phyloP scores from a whole-genome alignment of 2,888 invertebrate genomes.

The Drosophila siamana region DNA sequence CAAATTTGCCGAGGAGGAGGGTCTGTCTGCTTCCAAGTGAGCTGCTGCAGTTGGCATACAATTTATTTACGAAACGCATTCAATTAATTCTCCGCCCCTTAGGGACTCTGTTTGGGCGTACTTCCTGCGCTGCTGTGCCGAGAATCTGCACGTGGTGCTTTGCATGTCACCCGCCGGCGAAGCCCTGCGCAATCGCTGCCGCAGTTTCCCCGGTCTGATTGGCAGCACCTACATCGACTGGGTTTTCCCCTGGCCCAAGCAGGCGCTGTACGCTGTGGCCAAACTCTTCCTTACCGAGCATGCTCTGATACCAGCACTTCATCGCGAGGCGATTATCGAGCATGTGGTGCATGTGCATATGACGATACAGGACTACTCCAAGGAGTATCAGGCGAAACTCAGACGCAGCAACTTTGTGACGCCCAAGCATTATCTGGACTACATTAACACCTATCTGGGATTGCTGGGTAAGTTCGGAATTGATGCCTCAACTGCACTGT shows the following conservation, averaged over 20 bases:
- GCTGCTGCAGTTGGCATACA: neutral
- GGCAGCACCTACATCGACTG: constrained; percentile 97
- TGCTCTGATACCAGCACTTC: constrained; percentile 83
- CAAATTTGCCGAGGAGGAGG: constrained; percentile 89
- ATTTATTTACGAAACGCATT: too few relatives aligned
- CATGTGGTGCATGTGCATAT: constrained; percentile 95
- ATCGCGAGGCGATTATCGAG: constrained; percentile 90
- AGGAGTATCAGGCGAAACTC: constrained; percentile 90
- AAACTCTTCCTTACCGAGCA: constrained; percentile 93
- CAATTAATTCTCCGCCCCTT: too few relatives aligned
- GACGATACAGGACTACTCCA: constrained; percentile 90
- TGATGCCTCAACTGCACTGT: constrained; percentile 86
- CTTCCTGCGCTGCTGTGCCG: constrained; percentile 91
- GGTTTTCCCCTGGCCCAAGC: constrained; percentile 97
- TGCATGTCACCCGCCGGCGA: constrained; percentile 96
- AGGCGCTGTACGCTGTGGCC: constrained; percentile 95
- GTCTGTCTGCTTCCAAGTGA: constrained; percentile 90
- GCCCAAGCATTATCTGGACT: constrained; percentile 96
- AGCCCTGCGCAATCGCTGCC: constrained; percentile 91
- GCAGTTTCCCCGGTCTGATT: constrained; percentile 96
- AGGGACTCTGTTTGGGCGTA: constrained; percentile 94
- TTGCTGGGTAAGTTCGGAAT: constrained; percentile 87
- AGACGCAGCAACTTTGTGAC: constrained; percentile 95
- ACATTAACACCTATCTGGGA: constrained; percentile 91
- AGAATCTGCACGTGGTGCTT: constrained; percentile 95